phyloP scores from a whole-genome alignment of 2,113 vertebrate genomes.

The Phrynosoma blainvillii region DNA sequence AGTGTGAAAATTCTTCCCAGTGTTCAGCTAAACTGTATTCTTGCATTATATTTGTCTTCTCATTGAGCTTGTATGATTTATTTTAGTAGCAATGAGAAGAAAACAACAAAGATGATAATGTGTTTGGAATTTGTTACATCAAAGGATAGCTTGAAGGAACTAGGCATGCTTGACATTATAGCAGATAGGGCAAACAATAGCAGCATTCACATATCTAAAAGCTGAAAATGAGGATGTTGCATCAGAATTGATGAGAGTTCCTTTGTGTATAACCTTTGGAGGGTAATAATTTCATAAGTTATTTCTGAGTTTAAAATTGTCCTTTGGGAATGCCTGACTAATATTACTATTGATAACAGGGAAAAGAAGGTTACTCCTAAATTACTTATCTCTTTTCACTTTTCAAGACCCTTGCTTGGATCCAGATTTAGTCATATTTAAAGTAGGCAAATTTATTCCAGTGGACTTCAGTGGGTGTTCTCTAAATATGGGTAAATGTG shows the following conservation, averaged over 20 bases:
- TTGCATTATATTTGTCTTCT: background rate
- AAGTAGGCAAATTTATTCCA: background rate
- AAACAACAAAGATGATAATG: slow-evolving; percentile 15
- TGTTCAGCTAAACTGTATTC: background rate
- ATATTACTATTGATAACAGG: background rate
- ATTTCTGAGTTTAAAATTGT: background rate
- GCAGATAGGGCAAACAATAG: slow-evolving; percentile 20
- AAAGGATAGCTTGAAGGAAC: background rate
- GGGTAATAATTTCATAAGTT: background rate
- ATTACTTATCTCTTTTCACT: background rate
- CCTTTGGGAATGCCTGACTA: background rate
- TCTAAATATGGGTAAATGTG: background rate
- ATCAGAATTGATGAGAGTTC: background rate
- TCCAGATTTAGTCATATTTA: background rate
- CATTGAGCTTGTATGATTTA: background rate
- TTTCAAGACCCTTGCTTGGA: background rate
- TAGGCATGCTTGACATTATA: background rate
- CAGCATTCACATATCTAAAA: background rate
- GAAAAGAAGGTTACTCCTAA: background rate
- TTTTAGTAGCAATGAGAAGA: slow-evolving; percentile 23
- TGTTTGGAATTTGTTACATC: slow-evolving; percentile 4
- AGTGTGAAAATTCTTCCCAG: background rate
- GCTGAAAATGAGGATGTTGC: background rate
- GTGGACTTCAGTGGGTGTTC: background rate
- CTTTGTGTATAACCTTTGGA: background rate